phyloP scores from a whole-genome alignment of 2,797 vertebrate species.

The Pipistrellus kuhlii region DNA sequence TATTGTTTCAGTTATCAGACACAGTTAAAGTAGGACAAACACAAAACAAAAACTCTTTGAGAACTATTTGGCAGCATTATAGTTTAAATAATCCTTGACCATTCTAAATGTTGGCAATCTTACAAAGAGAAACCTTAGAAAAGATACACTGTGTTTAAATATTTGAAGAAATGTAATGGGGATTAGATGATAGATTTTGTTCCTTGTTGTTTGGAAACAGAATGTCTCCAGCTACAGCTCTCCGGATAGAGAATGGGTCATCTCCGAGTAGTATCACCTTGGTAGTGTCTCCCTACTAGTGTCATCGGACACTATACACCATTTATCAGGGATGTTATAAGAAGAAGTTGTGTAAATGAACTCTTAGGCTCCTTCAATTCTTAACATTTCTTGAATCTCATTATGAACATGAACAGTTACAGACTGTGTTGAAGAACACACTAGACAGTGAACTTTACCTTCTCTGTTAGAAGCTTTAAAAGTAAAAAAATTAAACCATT shows the following conservation, averaged over 20 bases:
- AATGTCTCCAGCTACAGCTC: background rate
- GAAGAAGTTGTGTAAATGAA: constrained; percentile 33
- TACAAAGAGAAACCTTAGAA: background rate
- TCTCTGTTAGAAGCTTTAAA: constrained; percentile 57
- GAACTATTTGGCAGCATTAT: background rate
- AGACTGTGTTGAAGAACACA: constrained; percentile 15
- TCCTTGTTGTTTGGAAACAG: background rate
- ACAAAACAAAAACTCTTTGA: background rate
- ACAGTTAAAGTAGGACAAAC: constrained; percentile 34
- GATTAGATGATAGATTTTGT: constrained; percentile 20
- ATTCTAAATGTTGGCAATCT: background rate
- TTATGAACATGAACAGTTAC: background rate
- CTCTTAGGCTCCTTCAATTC: background rate
- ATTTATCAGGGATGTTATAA: background rate
- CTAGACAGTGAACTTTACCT: background rate
- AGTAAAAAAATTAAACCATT: constrained; percentile 24
- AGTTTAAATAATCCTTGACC: background rate
- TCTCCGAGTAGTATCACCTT: background rate
- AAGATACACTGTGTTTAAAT: constrained; percentile 14
- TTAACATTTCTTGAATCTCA: constrained; percentile 9
- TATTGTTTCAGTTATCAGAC: constrained; percentile 32
- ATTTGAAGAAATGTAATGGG: background rate
- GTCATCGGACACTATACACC: background rate
- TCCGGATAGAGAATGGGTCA: background rate
- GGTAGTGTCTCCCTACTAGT: background rate